Evolutionary conservation across 2,888 invertebrate genomes (phyloP).

Genomic region (Orthosia incerta): DNA sequence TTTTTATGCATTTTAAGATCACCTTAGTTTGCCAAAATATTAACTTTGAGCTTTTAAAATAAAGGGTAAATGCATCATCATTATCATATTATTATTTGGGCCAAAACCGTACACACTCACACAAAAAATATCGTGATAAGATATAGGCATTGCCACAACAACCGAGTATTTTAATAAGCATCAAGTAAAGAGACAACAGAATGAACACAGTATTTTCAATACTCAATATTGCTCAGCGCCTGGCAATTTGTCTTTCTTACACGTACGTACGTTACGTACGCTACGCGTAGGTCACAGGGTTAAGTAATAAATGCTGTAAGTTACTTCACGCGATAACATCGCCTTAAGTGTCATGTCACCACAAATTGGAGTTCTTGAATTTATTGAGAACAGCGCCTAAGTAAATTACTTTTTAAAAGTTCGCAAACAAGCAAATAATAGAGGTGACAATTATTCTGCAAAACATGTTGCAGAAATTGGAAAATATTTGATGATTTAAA

Average conservation of each 20-base stretch:
- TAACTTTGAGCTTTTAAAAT: not conserved
- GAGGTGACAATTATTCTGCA: slow-evolving; percentile 5
- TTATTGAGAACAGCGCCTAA: slow-evolving; percentile 28
- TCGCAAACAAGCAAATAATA: not conserved
- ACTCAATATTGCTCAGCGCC: slow-evolving; percentile 35
- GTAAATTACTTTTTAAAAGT: slow-evolving; percentile 35
- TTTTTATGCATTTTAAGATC: not conserved
- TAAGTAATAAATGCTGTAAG: slow-evolving; percentile 49
- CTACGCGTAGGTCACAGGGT: slow-evolving; percentile 39
- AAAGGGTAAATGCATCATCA: no score
- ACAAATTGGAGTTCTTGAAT: slow-evolving; percentile 41
- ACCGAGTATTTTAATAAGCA: slow-evolving; percentile 28
- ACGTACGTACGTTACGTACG: slow-evolving; percentile 18
- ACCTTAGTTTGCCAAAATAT: not conserved
- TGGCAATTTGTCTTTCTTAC: slow-evolving; percentile 46
- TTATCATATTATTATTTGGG: not conserved
- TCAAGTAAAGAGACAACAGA: slow-evolving; percentile 6
- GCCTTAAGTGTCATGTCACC: slow-evolving; percentile 31
- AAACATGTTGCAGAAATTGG: not conserved
- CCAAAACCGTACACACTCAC: not conserved
- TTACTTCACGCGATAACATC: slow-evolving; percentile 34
- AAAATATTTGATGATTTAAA: not conserved
- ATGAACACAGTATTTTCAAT: slow-evolving; percentile 40
- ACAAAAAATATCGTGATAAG: not conserved
- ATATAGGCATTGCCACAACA: not conserved